phyloP scores from a whole-genome alignment of 1,140 invertebrate genomes.

The Achroia grisella region DNA sequence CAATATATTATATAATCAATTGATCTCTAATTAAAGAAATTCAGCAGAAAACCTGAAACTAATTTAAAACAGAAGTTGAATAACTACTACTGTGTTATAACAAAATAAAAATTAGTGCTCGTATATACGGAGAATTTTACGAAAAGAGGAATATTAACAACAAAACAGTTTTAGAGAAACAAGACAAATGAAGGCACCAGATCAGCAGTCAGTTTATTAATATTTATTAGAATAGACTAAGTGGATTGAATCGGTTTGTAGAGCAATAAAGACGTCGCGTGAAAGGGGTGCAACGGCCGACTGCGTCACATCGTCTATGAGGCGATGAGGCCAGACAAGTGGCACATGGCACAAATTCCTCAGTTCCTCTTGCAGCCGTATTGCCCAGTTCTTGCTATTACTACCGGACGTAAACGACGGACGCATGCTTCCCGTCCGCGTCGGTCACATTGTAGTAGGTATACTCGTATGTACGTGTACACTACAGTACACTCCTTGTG shows the following conservation, averaged over 20 bases:
- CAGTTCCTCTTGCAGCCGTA: slow-evolving; percentile 27
- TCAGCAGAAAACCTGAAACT: too few relatives aligned
- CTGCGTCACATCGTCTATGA: slow-evolving; percentile 26
- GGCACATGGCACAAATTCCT: slow-evolving; percentile 59
- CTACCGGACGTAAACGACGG: slow-evolving; percentile 40
- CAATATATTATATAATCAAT: too few relatives aligned
- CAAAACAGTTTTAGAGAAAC: too few relatives aligned
- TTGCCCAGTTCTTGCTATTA: slow-evolving; percentile 40
- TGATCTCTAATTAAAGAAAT: too few relatives aligned
- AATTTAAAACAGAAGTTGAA: too few relatives aligned
- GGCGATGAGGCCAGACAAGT: slow-evolving; percentile 33
- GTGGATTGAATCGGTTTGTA: slow-evolving; percentile 57
- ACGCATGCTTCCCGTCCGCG: slow-evolving; percentile 40
- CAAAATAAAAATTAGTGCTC: too few relatives aligned
- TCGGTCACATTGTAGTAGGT: slow-evolving; percentile 1
- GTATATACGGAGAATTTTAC: too few relatives aligned
- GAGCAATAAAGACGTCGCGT: slow-evolving; percentile 59
- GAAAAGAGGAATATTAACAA: too few relatives aligned
- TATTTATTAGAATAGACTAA: slow-evolving; percentile 42
- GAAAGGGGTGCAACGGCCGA: slow-evolving; percentile 70
- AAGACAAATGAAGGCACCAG: too few relatives aligned
- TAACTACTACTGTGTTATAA: too few relatives aligned
- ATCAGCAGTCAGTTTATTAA: slow-evolving; percentile 14
- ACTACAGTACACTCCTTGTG: too few relatives aligned
- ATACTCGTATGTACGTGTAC: slow-evolving; percentile 12